phyloP scores from a whole-genome alignment of 2,888 invertebrate species.

The Thymelicus acteon region DNA sequence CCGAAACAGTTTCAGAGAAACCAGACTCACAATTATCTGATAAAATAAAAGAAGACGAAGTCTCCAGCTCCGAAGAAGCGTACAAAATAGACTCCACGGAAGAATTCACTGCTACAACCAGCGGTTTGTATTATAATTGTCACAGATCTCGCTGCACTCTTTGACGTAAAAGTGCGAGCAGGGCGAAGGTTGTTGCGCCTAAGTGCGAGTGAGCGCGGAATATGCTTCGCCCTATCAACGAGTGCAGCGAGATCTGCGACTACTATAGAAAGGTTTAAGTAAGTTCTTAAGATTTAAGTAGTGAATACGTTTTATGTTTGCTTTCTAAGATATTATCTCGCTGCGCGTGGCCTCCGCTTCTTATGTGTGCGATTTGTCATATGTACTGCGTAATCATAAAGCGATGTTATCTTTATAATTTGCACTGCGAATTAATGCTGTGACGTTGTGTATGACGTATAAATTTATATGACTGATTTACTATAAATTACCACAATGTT shows the following conservation, averaged over 20 bases:
- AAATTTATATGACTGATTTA: too few relatives aligned
- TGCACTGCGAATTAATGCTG: background rate
- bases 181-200: too few relatives aligned
- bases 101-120: background rate
- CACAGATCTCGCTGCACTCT: too few relatives aligned
- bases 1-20: conserved; percentile 14
- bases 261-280: too few relatives aligned
- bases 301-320: background rate
- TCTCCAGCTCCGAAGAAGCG: conserved; percentile 28
- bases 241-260: too few relatives aligned
- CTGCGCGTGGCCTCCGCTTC: background rate
- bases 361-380: background rate
- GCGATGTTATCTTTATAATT: background rate
- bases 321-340: background rate
- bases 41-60: conserved; percentile 29
- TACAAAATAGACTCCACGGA: conserved; percentile 20
- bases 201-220: too few relatives aligned
- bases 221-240: too few relatives aligned
- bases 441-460: too few relatives aligned
- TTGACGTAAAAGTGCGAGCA: too few relatives aligned
- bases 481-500: too few relatives aligned
- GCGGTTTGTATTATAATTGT: conserved; percentile 15
- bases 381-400: background rate
- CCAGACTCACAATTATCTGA: conserved; percentile 17
- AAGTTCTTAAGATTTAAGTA: too few relatives aligned